These are phyloP conservation scores for Gymnobelideus leadbeateri DNA, from an alignment of 2,113 vertebrate genomes.

Conservation along the genomic window DNA sequence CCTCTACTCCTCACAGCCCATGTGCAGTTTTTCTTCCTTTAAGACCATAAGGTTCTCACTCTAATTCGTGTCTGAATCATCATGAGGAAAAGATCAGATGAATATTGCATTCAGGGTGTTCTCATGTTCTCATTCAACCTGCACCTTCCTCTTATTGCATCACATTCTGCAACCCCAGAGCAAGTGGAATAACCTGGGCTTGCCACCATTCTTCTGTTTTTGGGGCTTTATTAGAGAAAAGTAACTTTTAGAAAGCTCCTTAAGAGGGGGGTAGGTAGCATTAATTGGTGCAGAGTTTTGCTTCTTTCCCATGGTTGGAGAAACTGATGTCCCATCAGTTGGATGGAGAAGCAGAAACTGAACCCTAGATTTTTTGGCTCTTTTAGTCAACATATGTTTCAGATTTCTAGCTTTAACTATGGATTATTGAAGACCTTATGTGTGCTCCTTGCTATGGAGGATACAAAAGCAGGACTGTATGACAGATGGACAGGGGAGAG, in stretches of 20 bases:
- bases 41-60: constrained; percentile 27
- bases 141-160: neutral
- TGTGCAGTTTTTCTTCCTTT: neutral
- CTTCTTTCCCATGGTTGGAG: neutral
- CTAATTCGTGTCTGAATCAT: constrained; percentile 42
- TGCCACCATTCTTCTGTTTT: neutral
- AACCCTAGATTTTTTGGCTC: neutral
- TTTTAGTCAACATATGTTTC: neutral
- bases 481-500: neutral
- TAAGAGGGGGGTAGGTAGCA: neutral
- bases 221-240: neutral
- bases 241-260: neutral
- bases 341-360: neutral
- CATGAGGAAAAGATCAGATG: constrained; percentile 18
- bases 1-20: neutral
- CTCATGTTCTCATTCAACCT: neutral
- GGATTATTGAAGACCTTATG: neutral
- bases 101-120: neutral
- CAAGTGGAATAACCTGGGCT: neutral
- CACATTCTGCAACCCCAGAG: neutral
- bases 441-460: neutral
- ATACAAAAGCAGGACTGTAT: neutral
- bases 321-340: neutral
- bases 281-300: neutral
- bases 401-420: neutral